Evolutionary conservation across 2,888 invertebrate genomes (phyloP).

Genomic region (Drosophila neotestacea): DNA sequence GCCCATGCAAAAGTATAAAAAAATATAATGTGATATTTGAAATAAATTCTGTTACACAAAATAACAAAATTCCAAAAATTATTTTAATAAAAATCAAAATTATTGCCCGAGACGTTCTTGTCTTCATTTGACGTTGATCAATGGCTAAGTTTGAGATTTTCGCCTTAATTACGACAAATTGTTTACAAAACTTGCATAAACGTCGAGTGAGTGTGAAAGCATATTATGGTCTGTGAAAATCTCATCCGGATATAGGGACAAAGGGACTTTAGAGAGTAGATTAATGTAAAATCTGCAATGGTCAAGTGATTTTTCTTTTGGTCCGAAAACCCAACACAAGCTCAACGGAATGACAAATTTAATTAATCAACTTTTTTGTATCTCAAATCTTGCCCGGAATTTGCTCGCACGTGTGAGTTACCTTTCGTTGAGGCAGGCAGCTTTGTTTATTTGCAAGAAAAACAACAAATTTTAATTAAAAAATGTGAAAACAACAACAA

Average conservation of each 20-base stretch:
- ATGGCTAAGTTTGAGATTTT: slow-evolving; percentile 1
- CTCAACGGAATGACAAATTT: slow-evolving; percentile 37
- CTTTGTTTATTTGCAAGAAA: slow-evolving; percentile 32
- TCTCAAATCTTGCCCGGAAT: slow-evolving; percentile 37
- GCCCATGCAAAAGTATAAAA: slow-evolving; percentile 17
- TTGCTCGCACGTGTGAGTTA: slow-evolving; percentile 46
- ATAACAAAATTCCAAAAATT: slow-evolving; percentile 23
- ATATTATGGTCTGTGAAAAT: not conserved
- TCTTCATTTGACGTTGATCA: slow-evolving; percentile 22
- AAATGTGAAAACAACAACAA: slow-evolving; percentile 34
- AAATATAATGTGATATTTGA: slow-evolving; percentile 29
- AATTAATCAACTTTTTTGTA: slow-evolving; percentile 52
- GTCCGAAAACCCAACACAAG: slow-evolving; percentile 3
- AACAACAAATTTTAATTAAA: slow-evolving; percentile 49
- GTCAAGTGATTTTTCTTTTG: slow-evolving; percentile 8
- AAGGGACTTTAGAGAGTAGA: slow-evolving; percentile 3
- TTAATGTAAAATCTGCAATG: not conserved
- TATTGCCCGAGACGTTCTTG: slow-evolving; percentile 27
- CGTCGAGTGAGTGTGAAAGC: not conserved
- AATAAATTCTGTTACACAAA: slow-evolving; percentile 30
- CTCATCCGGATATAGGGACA: not conserved
- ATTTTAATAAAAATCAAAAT: slow-evolving; percentile 54
- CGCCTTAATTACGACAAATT: slow-evolving; percentile 13
- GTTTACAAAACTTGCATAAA: not conserved
- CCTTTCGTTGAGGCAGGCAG: slow-evolving; percentile 30